Evolutionary conservation across 1,140 invertebrate species (phyloP).

Genomic region (Apis laboriosa): DNA sequence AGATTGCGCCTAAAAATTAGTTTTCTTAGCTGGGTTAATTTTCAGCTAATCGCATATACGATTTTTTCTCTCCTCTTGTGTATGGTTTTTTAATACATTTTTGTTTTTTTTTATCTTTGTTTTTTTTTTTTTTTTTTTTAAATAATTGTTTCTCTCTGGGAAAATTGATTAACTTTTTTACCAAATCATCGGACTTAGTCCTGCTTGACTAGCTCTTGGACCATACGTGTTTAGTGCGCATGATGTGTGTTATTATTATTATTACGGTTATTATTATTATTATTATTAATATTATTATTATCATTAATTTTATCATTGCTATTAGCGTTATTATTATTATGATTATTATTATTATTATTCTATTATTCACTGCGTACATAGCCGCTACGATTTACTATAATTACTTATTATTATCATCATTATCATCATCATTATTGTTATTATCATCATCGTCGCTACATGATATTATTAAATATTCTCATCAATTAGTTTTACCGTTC

Average conservation of each 20-base stretch:
- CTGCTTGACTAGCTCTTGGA: slow-evolving; percentile 75
- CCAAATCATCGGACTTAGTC: slow-evolving; percentile 65
- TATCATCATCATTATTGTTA: slow-evolving; percentile 43
- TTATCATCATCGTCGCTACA: slow-evolving; percentile 37
- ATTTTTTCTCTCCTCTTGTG: slow-evolving; percentile 63
- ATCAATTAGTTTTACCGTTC: background rate
- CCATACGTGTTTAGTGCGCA: slow-evolving; percentile 77
- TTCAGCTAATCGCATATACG: slow-evolving; percentile 42
- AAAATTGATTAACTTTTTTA: slow-evolving; percentile 26
- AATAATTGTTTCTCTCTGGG: slow-evolving; percentile 55
- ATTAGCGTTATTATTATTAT: slow-evolving; percentile 48
- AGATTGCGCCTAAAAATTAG: slow-evolving; percentile 34
- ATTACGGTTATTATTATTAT: slow-evolving; percentile 50
- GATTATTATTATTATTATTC: slow-evolving; percentile 23
- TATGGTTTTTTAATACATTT: slow-evolving; percentile 24
- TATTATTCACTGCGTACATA: slow-evolving; percentile 19
- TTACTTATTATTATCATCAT: slow-evolving; percentile 43
- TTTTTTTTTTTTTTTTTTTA: slow-evolving; percentile 36
- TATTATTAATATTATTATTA: slow-evolving; percentile 54
- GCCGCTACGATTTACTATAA: slow-evolving; percentile 23
- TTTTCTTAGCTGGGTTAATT: slow-evolving; percentile 48
- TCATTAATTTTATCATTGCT: slow-evolving; percentile 41
- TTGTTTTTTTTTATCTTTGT: slow-evolving; percentile 30
- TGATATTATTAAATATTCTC: slow-evolving; percentile 9
- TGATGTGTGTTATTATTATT: slow-evolving; percentile 75